These are phyloP conservation scores for Anguilla pacifica DNA, from an alignment of 2,797 vertebrate genomes.

Conservation along the genomic window DNA sequence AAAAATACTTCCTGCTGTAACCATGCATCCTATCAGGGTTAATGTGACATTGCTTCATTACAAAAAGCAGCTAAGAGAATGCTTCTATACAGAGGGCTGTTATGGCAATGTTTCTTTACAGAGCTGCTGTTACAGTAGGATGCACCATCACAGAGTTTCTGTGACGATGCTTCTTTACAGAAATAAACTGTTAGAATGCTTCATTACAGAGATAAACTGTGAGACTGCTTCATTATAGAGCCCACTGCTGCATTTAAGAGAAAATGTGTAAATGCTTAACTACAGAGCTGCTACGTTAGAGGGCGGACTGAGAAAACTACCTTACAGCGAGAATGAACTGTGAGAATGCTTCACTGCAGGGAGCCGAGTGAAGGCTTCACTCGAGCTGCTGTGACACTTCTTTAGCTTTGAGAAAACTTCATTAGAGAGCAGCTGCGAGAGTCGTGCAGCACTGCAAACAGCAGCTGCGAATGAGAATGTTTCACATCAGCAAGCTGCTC, in stretches of 20 bases:
- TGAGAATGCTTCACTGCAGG: background rate
- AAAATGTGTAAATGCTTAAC: background rate
- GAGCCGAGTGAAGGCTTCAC: background rate
- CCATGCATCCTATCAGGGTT: no score
- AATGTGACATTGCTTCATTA: no score
- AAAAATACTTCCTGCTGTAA: background rate
- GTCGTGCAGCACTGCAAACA: background rate
- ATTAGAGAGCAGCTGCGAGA: constrained; percentile 35
- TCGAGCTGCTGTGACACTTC: background rate
- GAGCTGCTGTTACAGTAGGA: background rate
- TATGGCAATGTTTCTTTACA: background rate
- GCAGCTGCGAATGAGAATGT: background rate
- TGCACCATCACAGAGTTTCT: no score
- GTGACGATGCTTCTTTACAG: background rate
- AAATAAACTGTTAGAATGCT: background rate
- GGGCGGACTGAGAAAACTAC: background rate
- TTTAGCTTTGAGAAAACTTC: no score
- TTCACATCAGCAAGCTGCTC: background rate
- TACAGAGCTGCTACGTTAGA: background rate
- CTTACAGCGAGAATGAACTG: background rate
- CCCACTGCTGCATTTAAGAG: background rate
- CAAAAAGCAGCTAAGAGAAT: no score
- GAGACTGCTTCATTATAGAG: background rate
- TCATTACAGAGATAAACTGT: background rate
- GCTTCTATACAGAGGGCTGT: no score